Conservation (phyloP, 2,113 vertebrate species). For the Aptenodytes patagonicus region DNA sequence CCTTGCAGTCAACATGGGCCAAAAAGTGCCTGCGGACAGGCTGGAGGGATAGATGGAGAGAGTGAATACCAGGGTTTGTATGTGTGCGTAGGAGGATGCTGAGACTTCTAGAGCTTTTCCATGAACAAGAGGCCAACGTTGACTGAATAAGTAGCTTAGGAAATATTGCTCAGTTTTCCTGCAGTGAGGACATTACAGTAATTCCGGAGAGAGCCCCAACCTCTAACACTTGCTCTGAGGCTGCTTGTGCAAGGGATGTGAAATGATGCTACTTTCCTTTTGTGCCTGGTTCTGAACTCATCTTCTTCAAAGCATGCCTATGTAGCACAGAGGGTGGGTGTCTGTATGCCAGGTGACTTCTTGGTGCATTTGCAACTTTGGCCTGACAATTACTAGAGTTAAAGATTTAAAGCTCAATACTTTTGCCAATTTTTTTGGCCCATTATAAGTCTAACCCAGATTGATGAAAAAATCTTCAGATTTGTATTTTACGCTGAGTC, state of each 20-base stretch:
- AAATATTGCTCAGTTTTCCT: not conserved
- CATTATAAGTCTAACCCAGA: not conserved
- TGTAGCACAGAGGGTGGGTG: not conserved
- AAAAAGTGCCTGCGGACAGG: not conserved
- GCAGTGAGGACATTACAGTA: not conserved
- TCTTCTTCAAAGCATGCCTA: not conserved
- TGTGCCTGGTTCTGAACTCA: not conserved
- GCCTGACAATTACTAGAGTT: not conserved
- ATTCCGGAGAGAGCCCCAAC: not conserved
- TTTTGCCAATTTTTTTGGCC: not conserved
- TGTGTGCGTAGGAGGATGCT: not conserved
- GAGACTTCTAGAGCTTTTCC: not conserved
- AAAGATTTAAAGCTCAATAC: not conserved
- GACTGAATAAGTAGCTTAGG: not conserved
- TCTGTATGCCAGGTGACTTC: not conserved
- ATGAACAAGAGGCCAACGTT: not conserved
- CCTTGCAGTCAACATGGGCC: not conserved
- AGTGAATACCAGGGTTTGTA: not conserved
- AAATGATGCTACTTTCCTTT: not conserved
- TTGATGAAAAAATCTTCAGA: slow-evolving; percentile 7
- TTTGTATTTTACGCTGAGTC: not conserved
- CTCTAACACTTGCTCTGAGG: not conserved
- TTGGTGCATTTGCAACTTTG: not conserved
- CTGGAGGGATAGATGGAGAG: not conserved
- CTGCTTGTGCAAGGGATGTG: not conserved